Evolutionary conservation across 1,140 invertebrate species (phyloP), one percentile per base, ranked within the genome.

Genomic region (Antheraea pernyi): DNA sequence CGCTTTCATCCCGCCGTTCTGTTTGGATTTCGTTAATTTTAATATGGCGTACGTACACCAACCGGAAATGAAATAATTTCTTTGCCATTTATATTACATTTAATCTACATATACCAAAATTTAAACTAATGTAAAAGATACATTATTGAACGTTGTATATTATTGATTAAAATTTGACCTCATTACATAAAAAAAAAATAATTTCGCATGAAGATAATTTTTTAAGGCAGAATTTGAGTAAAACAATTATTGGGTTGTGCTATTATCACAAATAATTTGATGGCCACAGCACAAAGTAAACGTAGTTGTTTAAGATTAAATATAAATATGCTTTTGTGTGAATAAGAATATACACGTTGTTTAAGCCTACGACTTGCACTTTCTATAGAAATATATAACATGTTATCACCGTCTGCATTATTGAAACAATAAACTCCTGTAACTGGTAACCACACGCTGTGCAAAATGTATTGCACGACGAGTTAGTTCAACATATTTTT

Each of bases 1-100:
- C 89, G 77, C 89, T 92, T 77, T 91, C 91, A 76, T 91, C 89
- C 68, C 90, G 80, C 65, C 89, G 77, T 72, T 91, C 89, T 91
- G 84, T 80, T 53, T 53, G 46, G 46, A 53, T 53, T 53, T 16
- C 11, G 46, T 53, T 53, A 7, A 53, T 53, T 53, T 53, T 53
- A 53, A 53, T 53, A 53, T 13, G 1, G 46, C 16, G 13, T 53
- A 53, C 7, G 11, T 42, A 53, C 46, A 48, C 16, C 10, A 53
- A 11, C 46, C 46, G 46, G 11, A 53, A n/a, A 7, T 7, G 7
- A 48, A 48, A 53, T 53, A 53, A 53, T 53, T 53, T 53, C 11
- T 53, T 53, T 53, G 46, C 46, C 46, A 53, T 53, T 53, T 16
- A 6, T 13, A 16, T 53, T 53, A 53, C 46, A 53, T 42, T 11